Conservation (phyloP, 2,888 invertebrate genomes). For the Dryobota labecula region DNA sequence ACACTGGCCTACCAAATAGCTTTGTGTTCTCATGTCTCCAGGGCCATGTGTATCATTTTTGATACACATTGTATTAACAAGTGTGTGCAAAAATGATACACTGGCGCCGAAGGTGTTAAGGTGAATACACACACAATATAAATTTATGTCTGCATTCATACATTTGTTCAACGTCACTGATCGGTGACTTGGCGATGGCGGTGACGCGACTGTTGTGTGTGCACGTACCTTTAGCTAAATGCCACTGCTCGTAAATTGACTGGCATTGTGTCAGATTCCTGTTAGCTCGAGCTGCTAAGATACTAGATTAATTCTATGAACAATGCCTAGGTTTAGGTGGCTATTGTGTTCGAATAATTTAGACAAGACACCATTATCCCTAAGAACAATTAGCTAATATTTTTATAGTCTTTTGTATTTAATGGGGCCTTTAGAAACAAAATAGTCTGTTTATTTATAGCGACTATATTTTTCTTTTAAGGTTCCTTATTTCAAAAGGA, state of each 20-base stretch:
- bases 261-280: slow-evolving; percentile 38
- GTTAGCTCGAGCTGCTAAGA: slow-evolving; percentile 11
- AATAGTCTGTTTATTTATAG: neutral
- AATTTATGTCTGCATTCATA: neutral
- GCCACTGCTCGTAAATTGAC: slow-evolving; percentile 47
- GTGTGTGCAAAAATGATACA: too few relatives aligned
- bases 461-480: too few relatives aligned
- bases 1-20: too few relatives aligned
- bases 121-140: neutral
- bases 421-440: neutral
- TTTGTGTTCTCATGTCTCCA: too few relatives aligned
- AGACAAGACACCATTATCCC: slow-evolving; percentile 2
- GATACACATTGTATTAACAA: too few relatives aligned
- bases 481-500: too few relatives aligned
- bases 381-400: slow-evolving; percentile 3
- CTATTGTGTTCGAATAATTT: slow-evolving; percentile 20
- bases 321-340: slow-evolving; percentile 20
- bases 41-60: too few relatives aligned
- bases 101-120: too few relatives aligned
- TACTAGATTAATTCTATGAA: slow-evolving; percentile 28
- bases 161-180: neutral
- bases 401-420: neutral
- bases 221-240: slow-evolving; percentile 5
- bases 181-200: too few relatives aligned
- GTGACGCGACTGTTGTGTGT: neutral